Base-by-base conservation (phyloP, 1,140 invertebrate genomes). In the Drosophila malerkotliana region DNA sequence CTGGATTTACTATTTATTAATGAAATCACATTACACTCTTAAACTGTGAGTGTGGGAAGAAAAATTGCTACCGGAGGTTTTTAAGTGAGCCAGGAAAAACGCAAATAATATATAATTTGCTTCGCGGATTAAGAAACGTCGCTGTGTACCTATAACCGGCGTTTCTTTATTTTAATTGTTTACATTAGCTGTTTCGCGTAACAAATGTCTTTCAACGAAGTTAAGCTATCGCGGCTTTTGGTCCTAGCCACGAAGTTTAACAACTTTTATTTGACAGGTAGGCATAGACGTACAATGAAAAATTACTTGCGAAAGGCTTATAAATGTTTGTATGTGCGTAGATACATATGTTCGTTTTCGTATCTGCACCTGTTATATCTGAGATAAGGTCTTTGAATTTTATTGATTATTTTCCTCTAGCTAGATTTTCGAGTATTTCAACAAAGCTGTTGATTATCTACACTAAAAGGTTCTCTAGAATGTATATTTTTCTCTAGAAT, bases 241-340 rank as follows among this genome's bases (percentile, higher is more conserved):
- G 37, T 69, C 44, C 32, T 68, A n/a, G 66, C 66, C 5, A 63
- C 68, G 47, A 69, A 69, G 26, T 68, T 56, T 69, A 69, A 69
- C 26, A 69, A 69, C 52, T 69, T 69, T n/a, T 69, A 69, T 37
- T 18, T 69, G 18, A 68, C 62, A 57, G 66, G 66, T 69, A 48
- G 44, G 60, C 18, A 68, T 28, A 7, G 10, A 8, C 10, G 4
- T 34, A 12, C 1, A 32, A 4, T 5, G 12, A 5, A 12, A 18
- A 34, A 34, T 10, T 8, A 21, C 9, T 1, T 47, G 10, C 9
- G 4, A 37, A 45, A 18, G 6, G 14, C 2, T 21, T 47, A 10
- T 15, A 18, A 18, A 15, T 18, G 14, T 44, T 1, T 10, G 10
- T 37, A 37, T 12, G 41, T 15, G 41, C 15, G 6, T 15, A 37